phyloP scores from a whole-genome alignment of 2,888 invertebrate species.

The Caenorhabditis japonica region DNA sequence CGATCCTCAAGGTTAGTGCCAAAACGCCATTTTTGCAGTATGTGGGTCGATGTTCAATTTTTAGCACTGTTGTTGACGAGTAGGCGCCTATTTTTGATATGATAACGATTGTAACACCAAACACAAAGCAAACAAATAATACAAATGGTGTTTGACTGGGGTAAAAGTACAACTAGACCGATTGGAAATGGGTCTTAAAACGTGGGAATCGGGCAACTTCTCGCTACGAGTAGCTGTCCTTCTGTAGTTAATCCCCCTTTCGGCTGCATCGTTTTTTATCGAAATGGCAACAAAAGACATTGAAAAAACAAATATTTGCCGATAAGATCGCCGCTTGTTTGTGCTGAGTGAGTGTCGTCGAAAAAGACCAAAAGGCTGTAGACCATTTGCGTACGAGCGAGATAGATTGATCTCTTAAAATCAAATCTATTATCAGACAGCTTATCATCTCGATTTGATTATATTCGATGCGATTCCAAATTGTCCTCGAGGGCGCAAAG shows the following conservation, averaged over 20 bases:
- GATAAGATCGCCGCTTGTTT: slow-evolving; percentile 19
- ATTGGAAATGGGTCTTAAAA: too few relatives aligned
- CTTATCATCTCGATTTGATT: too few relatives aligned
- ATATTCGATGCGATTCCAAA: too few relatives aligned
- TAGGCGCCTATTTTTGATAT: slow-evolving; percentile 2
- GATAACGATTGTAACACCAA: slow-evolving; percentile 9
- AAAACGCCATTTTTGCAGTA: background rate
- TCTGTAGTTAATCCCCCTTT: too few relatives aligned
- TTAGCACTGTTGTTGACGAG: background rate
- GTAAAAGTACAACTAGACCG: slow-evolving; percentile 26
- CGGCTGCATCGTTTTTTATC: too few relatives aligned
- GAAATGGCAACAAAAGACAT: slow-evolving; percentile 11
- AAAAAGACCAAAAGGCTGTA: slow-evolving; percentile 8
- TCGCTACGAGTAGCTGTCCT: too few relatives aligned
- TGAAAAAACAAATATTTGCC: slow-evolving; percentile 34
- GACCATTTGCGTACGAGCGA: too few relatives aligned
- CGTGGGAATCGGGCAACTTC: too few relatives aligned
- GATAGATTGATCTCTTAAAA: too few relatives aligned
- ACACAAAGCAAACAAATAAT: slow-evolving; percentile 20
- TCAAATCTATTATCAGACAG: too few relatives aligned
- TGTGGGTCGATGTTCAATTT: background rate
- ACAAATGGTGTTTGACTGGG: background rate
- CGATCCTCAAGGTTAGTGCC: slow-evolving; percentile 77
- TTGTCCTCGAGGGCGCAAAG: too few relatives aligned
- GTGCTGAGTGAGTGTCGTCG: background rate